Evolutionary conservation across 2,113 vertebrate genomes (phyloP), one percentile per base, ranked within the genome.

Genomic region (Delphinapterus leucas): DNA sequence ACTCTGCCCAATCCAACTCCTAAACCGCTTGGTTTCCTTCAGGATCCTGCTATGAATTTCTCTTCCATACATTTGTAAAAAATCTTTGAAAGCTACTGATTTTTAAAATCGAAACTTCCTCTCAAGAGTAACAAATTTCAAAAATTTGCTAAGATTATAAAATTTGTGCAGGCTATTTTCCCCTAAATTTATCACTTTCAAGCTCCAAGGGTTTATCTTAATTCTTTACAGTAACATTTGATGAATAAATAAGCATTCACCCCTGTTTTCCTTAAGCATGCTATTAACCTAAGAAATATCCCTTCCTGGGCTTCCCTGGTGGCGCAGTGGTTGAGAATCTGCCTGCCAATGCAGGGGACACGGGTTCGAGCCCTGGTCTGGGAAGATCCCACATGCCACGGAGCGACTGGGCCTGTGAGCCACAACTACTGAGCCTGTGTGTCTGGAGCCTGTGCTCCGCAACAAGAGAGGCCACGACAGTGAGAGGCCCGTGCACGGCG

Each of bases 91-190:
- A 67, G 38, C 41, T 58, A 73, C 81, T 70, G 81, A 67, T 67
- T 96, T 96, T 96, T 55, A 65, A 94, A 93, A 92, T 89, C 2
- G 63, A 90, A 96, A 53, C 6, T 11, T 76, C 5, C 9, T 84
- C 49, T 81, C 74, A 26, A 96, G 9, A 53, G 10, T 79, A 76
- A 84, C 47, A 70, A 11, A 85, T 80, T 88, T 88, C 26, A 80
- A 44, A 89, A 53, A 44, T 82, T 41, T 70, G 4, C 31, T 90
- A 58, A 91, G 83, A 38, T 0, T 73, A 65, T 58, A 23, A 88
- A 86, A 55, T 38, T n/a, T 49, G 7, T 65, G 1, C 15, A 79
- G 47, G 9, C 0, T 76, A 83, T 44, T 94, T 92, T 11, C 0
- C 21, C 4, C 53, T 65, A 76, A 58, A 67, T 94, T 79, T 77